Evolutionary conservation across 2,113 vertebrate genomes (phyloP), one percentile per base, ranked within the genome.

Genomic region (Hyaena hyaena): DNA sequence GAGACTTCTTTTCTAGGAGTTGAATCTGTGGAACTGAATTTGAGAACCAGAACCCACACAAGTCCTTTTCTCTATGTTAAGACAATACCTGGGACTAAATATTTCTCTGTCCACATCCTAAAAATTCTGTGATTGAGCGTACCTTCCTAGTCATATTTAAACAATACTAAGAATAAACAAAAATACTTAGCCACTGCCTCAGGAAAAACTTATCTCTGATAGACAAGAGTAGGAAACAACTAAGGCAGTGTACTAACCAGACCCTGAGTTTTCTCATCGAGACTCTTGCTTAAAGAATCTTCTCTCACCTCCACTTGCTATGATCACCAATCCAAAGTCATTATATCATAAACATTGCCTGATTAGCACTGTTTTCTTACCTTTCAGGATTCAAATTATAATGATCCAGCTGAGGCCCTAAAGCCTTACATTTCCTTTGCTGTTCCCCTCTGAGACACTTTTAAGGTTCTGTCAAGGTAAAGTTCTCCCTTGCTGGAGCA

Each of bases 341-440:
- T 48, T 88, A 8, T 66, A n/a, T 43, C 10, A 74, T 63, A 55
- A 58, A n/a, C 31, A 89, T 86, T 82, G 45, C 10, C 43, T 61
- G 15, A 85, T 31, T 79, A 19, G 1, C 92, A 43, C 1, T 79
- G 28, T n/a, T 53, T 63, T 50, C 48, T 66, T 63, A 71, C 26
- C 43, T 88, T 79, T 88, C 61, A 92, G 93, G 43, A 79, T 73
- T 21, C 16, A 82, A 31, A 74, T 95, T 68, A 43, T 39, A 93
- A 68, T 74, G 31, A 82, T 74, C 10, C 28, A 86, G 10, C 8
- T 55, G 33, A 76, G 10, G 23, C 6, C 14, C 24, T 68, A 33
- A 48, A 89, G 81, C 5, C 12, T 10, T 66, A 53, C 2, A 45
- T 24, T 45, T 69, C 28, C 23, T 12, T 89, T 76, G 26, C 66